Conservation (phyloP, 64 coral and sea anemone genomes). For the Cladopsammia gracilis region DNA sequence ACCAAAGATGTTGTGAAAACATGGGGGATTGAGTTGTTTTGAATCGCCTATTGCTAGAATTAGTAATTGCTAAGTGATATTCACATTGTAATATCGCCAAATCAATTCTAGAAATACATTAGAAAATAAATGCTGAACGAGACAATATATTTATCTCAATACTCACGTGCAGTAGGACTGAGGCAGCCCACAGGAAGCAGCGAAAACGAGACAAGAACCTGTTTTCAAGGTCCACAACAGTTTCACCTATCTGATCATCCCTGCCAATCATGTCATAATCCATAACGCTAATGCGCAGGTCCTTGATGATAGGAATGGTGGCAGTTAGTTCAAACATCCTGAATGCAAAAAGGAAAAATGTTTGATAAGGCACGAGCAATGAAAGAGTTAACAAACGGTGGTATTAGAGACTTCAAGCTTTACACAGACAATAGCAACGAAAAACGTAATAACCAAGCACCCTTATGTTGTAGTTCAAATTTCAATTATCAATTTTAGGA, state of each 20-base stretch:
- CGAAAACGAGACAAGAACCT: slow-evolving; percentile 93
- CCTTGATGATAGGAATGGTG: slow-evolving; percentile 93
- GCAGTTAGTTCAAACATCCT: slow-evolving; percentile 98
- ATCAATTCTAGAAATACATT: no score
- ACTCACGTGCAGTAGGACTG: slow-evolving; percentile 99
- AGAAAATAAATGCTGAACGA: no score
- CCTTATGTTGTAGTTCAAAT: no score
- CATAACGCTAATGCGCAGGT: slow-evolving; percentile 88
- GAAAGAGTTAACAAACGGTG: no score
- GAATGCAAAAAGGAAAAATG: background rate
- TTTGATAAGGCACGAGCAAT: background rate
- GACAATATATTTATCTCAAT: background rate
- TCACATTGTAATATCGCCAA: background rate
- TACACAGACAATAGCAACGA: no score
- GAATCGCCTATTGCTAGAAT: no score
- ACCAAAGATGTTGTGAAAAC: background rate
- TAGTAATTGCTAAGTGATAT: no score
- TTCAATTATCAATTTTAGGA: no score
- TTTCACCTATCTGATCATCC: slow-evolving; percentile 97
- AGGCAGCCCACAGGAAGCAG: slow-evolving; percentile 85
- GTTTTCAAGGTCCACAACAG: slow-evolving; percentile 91
- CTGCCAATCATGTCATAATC: slow-evolving; percentile 95
- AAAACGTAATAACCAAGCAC: no score
- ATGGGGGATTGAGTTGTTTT: no score
- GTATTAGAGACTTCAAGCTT: no score